Conservation (phyloP, 2,797 vertebrate species). For the Lepidocolaptes lacrymiger region DNA sequence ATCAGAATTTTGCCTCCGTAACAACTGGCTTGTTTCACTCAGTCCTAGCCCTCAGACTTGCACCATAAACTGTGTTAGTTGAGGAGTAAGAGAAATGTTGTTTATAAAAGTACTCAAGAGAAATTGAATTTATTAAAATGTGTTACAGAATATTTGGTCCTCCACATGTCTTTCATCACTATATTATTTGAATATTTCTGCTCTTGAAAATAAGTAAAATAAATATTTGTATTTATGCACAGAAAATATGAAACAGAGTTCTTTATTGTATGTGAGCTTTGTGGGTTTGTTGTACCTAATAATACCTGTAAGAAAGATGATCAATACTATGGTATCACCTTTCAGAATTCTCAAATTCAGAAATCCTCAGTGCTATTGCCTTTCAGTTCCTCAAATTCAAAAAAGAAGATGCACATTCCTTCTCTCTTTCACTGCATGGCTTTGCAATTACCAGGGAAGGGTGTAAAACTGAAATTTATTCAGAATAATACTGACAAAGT, state of each 20-base stretch:
- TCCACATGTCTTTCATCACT: background rate
- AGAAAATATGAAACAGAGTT: background rate
- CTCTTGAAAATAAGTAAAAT: background rate
- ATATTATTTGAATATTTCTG: background rate
- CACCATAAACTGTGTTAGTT: background rate
- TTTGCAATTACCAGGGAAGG: background rate
- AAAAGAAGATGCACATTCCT: rapidly evolving
- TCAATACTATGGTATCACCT: background rate
- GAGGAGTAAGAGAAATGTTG: background rate
- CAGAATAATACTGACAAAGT: background rate
- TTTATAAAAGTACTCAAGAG: background rate
- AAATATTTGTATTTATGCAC: background rate
- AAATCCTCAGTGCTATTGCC: background rate
- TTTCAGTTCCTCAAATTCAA: background rate
- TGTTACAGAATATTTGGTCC: background rate
- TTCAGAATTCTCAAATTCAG: background rate
- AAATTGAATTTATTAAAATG: background rate
- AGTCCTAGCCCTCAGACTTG: background rate
- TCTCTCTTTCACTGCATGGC: background rate
- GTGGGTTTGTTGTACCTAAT: background rate
- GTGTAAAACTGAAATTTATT: background rate
- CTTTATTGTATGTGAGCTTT: background rate
- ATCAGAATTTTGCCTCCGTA: background rate
- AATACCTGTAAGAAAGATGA: background rate
- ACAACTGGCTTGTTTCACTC: background rate